Percentiles rank a stretch among this genome's conserved stretches.
Evolutionary conservation across 2,797 vertebrate species (phyloP).

Genomic region (Crypturellus tataupa): DNA sequence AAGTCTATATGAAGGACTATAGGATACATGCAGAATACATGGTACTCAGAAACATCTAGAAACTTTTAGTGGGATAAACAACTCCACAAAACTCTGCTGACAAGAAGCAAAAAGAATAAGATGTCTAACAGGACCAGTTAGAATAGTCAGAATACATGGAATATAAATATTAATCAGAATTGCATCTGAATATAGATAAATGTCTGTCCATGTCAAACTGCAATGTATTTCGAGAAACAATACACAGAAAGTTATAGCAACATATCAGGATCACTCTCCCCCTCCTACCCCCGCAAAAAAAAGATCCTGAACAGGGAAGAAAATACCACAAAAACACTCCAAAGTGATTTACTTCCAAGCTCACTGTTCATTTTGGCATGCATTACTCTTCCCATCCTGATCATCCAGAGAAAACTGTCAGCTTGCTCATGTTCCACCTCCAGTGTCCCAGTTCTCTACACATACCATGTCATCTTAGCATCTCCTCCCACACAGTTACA

Average conservation of each 20-base stretch:
- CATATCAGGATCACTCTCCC: neutral
- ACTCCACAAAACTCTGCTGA: neutral
- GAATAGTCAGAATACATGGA: neutral
- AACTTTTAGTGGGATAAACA: neutral
- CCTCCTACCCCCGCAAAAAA: neutral
- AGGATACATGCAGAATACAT: neutral
- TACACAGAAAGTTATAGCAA: neutral
- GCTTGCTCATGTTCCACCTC: neutral
- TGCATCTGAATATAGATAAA: neutral
- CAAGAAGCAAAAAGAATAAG: neutral
- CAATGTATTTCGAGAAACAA: neutral
- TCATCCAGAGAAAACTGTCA: neutral
- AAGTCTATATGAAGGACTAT: neutral
- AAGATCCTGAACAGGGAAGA: neutral
- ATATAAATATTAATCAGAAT: neutral
- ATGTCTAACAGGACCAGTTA: neutral
- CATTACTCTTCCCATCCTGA: neutral
- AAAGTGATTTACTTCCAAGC: neutral
- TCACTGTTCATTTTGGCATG: accelerated
- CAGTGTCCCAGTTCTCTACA: neutral
- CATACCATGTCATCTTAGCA: neutral
- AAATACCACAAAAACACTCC: neutral
- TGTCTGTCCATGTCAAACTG: neutral
- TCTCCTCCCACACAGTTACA: neutral
- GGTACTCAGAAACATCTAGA: neutral